Percentiles rank a stretch among this genome's conserved stretches.
Conservation (phyloP, 2,888 invertebrate genomes). For the Tetranychus truncatus region DNA sequence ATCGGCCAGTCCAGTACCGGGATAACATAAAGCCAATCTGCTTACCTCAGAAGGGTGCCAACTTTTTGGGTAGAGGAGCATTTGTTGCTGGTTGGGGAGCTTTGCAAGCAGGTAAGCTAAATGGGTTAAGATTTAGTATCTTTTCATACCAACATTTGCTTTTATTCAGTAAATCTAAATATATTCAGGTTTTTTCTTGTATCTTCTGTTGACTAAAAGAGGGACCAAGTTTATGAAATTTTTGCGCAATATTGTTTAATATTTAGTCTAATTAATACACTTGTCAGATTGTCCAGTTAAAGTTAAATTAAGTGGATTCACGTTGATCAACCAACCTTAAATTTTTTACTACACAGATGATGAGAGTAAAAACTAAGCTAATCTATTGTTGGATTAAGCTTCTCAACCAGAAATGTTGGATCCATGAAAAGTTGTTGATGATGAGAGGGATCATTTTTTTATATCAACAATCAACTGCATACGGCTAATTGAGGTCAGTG, state of each 20-base stretch:
- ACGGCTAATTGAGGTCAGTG: background rate
- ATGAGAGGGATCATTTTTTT: background rate
- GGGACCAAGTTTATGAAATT: too few species aligned
- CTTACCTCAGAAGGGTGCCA: slow-evolving; percentile 68
- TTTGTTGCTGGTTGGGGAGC: slow-evolving; percentile 91
- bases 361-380: background rate
- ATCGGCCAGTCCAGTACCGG: slow-evolving; percentile 55
- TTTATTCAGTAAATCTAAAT: background rate
- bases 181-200: too few species aligned
- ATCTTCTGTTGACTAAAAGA: too few species aligned
- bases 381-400: background rate
- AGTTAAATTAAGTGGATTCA: background rate
- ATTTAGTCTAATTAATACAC: too few species aligned
- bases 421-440: background rate
- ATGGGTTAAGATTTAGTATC: background rate
- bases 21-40: slow-evolving; percentile 65
- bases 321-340: background rate
- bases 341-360: background rate
- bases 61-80: slow-evolving; percentile 71
- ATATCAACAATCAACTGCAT: background rate
- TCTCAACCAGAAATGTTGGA: background rate
- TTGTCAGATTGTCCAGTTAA: too few species aligned
- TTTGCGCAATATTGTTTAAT: too few species aligned
- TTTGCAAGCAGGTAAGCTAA: slow-evolving; percentile 42
- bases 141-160: slow-evolving; percentile 2